phyloP scores from a whole-genome alignment of 2,888 invertebrate genomes.

The Schizotus pectinicornis region DNA sequence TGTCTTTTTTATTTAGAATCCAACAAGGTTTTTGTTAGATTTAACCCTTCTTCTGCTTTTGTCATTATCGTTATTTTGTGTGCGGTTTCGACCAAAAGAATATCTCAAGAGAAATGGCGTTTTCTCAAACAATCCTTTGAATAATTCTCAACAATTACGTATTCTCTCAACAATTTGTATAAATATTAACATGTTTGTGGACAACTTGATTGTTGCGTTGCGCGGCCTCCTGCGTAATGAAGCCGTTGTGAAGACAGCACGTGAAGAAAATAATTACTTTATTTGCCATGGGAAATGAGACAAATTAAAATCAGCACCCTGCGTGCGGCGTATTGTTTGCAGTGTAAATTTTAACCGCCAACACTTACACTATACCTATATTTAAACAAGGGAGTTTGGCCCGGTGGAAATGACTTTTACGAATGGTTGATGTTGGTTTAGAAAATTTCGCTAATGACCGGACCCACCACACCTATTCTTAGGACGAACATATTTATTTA shows the following conservation, averaged over 20 bases:
- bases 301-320: neutral
- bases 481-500: neutral
- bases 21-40: slow-evolving; percentile 4
- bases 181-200: neutral
- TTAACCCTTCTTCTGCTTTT: neutral
- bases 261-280: slow-evolving; percentile 1
- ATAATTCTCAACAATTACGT: slow-evolving; percentile 3
- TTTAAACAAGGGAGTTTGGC: slow-evolving; percentile 1
- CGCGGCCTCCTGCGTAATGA: slow-evolving; percentile 6
- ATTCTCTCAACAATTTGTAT: neutral
- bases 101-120: neutral
- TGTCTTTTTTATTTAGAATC: slow-evolving; percentile 6
- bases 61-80: slow-evolving; percentile 2
- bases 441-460: slow-evolving; percentile 8
- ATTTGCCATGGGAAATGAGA: neutral
- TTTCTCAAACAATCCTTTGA: neutral
- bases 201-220: too few species aligned
- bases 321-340: slow-evolving; percentile 5
- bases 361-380: neutral
- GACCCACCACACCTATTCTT: too few species aligned
- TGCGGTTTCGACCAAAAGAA: neutral
- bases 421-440: slow-evolving; percentile 5
- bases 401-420: slow-evolving; percentile 11
- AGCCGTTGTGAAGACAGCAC: slow-evolving; percentile 13
- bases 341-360: slow-evolving; percentile 8